Conservation (phyloP, 2,113 vertebrate species). For the Melospiza melodia region DNA sequence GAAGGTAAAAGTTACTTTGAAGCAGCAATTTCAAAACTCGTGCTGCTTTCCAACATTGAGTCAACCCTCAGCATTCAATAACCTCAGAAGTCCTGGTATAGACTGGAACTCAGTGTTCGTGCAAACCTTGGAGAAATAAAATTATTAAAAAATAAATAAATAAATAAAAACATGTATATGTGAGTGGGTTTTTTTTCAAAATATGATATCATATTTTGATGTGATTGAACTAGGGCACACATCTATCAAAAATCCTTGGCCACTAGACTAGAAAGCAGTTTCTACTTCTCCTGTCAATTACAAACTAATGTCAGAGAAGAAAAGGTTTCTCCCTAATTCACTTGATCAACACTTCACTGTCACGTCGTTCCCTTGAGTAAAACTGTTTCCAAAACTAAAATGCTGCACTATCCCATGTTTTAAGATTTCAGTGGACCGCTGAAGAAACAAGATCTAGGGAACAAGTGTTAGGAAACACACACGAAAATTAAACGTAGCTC, state of each 20-base stretch:
- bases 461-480: constrained; percentile 10
- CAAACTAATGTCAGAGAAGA: not conserved
- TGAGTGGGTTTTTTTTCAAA: accelerated
- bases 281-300: not conserved
- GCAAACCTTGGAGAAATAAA: not conserved
- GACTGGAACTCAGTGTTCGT: not conserved
- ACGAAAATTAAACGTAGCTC: not conserved
- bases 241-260: not conserved
- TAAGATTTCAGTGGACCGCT: not conserved
- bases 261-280: not conserved
- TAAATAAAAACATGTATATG: not conserved
- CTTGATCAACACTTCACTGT: not conserved
- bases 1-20: not conserved
- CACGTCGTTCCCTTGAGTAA: not conserved
- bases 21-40: not conserved
- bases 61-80: not conserved
- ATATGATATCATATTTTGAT: not conserved
- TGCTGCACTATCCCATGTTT: not conserved
- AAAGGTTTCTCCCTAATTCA: not conserved
- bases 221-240: not conserved
- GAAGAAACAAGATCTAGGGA: constrained; percentile 1
- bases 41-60: not conserved
- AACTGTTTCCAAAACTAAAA: not conserved
- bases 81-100: accelerated
- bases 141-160: not conserved